A percentile compares a stretch with the other conserved stretches of the same genome.
Evolutionary conservation across 1,140 invertebrate genomes (phyloP).

Genomic region (Eueides isabella): DNA sequence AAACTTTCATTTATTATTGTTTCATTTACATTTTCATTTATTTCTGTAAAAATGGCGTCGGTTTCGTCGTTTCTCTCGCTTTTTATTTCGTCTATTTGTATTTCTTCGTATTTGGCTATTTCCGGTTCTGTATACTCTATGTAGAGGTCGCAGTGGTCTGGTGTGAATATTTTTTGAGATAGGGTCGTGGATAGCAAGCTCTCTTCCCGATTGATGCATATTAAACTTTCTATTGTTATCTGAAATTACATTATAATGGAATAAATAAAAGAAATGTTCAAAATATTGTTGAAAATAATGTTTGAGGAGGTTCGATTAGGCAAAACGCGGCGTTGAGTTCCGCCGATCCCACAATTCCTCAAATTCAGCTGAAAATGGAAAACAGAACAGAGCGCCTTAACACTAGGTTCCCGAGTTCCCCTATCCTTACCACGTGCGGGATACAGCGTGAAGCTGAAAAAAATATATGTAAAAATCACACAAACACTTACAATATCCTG

Average conservation of each 20-base stretch:
- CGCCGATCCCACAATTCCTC: too few species aligned
- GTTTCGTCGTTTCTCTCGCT: conserved; percentile 20
- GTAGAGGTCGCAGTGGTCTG: conserved; percentile 48
- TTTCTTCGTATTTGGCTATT: conserved; percentile 16
- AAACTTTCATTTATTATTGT: conserved; percentile 38
- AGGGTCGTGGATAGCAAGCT: conserved; percentile 48
- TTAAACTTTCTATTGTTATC: conserved; percentile 55
- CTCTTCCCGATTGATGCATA: conserved; percentile 51
- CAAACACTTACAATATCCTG: conserved; percentile 48
- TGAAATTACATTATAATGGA: conserved; percentile 44
- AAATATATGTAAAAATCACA: too few species aligned
- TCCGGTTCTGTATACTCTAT: conserved; percentile 40
- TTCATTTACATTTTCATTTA: conserved; percentile 41
- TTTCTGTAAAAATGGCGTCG: conserved; percentile 20
- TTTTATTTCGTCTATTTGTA: conserved; percentile 22
- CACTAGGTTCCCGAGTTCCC: too few species aligned
- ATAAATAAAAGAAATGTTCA: not conserved
- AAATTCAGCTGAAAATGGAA: too few species aligned
- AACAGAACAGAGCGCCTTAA: too few species aligned
- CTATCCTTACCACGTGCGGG: too few species aligned
- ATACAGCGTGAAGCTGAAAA: too few species aligned
- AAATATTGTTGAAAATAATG: too few species aligned
- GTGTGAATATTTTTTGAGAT: conserved; percentile 31
- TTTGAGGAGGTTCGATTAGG: too few species aligned
- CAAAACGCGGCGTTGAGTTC: too few species aligned